A percentile compares a stretch with the other conserved stretches of the same genome.
phyloP scores from a whole-genome alignment of 2,797 vertebrate species.

The Yasuhikotakia modesta region DNA sequence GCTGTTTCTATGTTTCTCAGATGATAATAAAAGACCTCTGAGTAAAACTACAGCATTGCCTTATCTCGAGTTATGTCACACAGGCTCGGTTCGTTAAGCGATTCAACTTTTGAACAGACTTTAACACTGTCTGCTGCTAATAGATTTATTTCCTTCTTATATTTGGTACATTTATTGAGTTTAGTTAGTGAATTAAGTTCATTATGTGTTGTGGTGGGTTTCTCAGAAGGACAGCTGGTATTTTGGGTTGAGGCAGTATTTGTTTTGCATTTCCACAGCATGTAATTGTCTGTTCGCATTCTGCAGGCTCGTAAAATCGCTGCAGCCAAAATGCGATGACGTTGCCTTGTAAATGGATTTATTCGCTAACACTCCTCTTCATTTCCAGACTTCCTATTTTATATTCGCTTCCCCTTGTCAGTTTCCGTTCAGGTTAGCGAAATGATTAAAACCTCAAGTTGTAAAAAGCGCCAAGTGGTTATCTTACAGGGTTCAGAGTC shows the following conservation, averaged over 20 bases:
- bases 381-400: conserved; percentile 57
- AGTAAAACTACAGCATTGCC: conserved; percentile 19
- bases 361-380: conserved; percentile 66
- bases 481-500: conserved; percentile 46
- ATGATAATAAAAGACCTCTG: conserved; percentile 26
- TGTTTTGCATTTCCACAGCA: conserved; percentile 70
- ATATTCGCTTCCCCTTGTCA: conserved; percentile 61
- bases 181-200: conserved; percentile 25
- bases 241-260: conserved; percentile 64
- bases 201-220: conserved; percentile 5
- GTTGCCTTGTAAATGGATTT: conserved; percentile 73
- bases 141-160: conserved; percentile 2
- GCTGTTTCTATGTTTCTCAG: conserved; percentile 27
- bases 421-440: conserved; percentile 70
- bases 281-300: conserved; percentile 72
- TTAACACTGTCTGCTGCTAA: background rate
- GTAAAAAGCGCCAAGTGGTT: conserved; percentile 55
- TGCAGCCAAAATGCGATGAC: conserved; percentile 68
- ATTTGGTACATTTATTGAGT: conserved; percentile 14
- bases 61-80: conserved; percentile 22
- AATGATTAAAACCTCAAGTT: conserved; percentile 59
- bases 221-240: conserved; percentile 45
- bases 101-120: conserved; percentile 18
- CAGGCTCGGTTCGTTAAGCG: background rate
- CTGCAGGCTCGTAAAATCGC: conserved; percentile 69